Evolutionary conservation across 92 coral and sea anemone species (phyloP), one percentile per base, ranked within the genome.

Genomic region (Porites evermanni): DNA sequence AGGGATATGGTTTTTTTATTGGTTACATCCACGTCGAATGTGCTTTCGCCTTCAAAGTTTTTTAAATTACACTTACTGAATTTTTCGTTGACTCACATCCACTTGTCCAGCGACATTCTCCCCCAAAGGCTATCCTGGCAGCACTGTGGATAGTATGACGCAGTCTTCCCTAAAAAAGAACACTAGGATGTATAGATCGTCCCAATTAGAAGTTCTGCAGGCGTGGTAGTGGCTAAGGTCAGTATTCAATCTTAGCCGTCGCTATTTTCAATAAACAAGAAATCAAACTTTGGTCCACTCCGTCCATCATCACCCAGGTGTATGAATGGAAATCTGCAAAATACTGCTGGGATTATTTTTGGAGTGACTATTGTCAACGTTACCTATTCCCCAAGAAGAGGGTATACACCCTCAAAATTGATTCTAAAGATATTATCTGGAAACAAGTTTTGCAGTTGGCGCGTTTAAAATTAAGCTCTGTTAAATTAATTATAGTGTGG

Each of bases 111-210:
- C 81, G 66, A 64, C 81, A 77, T 60, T 77, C 61, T 12, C 69
- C 70, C 14, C 81, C 81, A 21, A 59, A 52, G 2, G 53, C 50
- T 24, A 77, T 7, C 6, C 61, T 32, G 10, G 20, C 81, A 44
- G 69, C 70, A 24, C 51, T 56, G 6, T 53, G 61, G 17, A 77
- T 0, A 12, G 69, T 26, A 59, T 77, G 81, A 3, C 53, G 67
- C 26, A 77, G 81, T 11, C 23, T 23, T 29, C 81, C 81, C 81
- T 77, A 19, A 77, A 77, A 77, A 47, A 12, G 14, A 18, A 66
- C 70, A 66, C 24, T 17, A 66, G n/a, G 70, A 20, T 66, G 23
- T 66, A 66, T 66, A 66, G 70, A 66, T 66, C 70, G n/a, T 66
- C 70, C 70, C 70, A 66, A 66, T 66, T 66, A 66, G 70, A 66